phyloP scores from a whole-genome alignment of 2,888 invertebrate species.

The Fissipunctia ypsillon region DNA sequence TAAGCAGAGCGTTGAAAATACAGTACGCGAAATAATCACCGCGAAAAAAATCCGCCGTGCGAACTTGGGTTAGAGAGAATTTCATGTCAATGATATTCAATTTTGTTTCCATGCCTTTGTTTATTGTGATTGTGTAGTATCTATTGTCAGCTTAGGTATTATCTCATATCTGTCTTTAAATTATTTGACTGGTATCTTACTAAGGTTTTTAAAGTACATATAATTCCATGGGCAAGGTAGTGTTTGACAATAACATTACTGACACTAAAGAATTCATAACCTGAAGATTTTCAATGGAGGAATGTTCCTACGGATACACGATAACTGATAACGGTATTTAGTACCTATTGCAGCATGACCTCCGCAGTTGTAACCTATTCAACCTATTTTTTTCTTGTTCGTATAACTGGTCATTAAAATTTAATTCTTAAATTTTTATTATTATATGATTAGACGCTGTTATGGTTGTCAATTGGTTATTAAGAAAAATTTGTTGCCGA shows the following conservation, averaged over 20 bases:
- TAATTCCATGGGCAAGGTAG: background rate
- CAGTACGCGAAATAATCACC: too few species aligned
- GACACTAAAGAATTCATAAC: slow-evolving; percentile 21
- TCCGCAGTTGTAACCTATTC: too few species aligned
- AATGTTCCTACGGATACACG: background rate
- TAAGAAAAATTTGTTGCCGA: too few species aligned
- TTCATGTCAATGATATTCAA: background rate
- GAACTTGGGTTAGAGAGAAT: too few species aligned
- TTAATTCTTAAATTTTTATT: too few species aligned
- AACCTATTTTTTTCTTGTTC: too few species aligned
- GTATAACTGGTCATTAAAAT: too few species aligned
- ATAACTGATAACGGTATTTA: background rate
- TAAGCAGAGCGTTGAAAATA: too few species aligned
- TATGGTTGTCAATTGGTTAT: too few species aligned
- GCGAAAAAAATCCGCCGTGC: too few species aligned
- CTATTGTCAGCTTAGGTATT: background rate
- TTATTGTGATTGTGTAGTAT: background rate
- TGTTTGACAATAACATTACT: slow-evolving; percentile 21
- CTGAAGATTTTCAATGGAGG: background rate
- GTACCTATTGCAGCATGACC: too few species aligned
- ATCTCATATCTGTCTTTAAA: background rate
- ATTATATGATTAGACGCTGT: too few species aligned
- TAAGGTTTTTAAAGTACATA: background rate
- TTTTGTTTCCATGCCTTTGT: slow-evolving; percentile 7
- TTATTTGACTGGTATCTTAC: slow-evolving; percentile 7